Evolutionary conservation across 2,797 vertebrate species (phyloP).

Genomic region (Botia kubotai): DNA sequence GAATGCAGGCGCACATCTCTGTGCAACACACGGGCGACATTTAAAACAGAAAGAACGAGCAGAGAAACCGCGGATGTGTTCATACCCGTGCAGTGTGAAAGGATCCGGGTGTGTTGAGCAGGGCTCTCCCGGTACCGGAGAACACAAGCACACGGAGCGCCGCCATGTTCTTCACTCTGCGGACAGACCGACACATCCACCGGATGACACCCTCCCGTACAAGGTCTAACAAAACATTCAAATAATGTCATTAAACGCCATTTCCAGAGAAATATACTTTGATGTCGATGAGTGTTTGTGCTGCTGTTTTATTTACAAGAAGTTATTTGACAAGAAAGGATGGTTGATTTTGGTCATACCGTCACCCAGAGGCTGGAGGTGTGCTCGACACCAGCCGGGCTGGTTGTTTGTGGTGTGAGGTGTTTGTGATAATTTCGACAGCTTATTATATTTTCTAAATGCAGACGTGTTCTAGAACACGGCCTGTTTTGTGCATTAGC

Average conservation of each 20-base stretch:
- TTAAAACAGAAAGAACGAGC: background rate
- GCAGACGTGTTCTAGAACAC: too few species aligned
- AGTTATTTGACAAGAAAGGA: background rate
- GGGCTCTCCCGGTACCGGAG: conserved; percentile 72
- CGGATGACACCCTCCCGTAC: conserved; percentile 20
- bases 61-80: background rate
- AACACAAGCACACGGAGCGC: conserved; percentile 74
- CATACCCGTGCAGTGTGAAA: conserved; percentile 71
- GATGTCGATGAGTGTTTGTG: too few species aligned
- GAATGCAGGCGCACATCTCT: background rate
- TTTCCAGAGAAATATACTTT: background rate
- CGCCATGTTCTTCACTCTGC: conserved; percentile 74
- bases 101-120: conserved; percentile 68
- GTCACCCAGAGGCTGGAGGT: conserved; percentile 4
- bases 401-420: too few species aligned
- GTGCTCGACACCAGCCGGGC: background rate
- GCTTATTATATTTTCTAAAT: too few species aligned
- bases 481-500: too few species aligned
- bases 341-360: background rate
- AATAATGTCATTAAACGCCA: background rate
- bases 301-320: background rate
- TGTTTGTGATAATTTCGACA: too few species aligned
- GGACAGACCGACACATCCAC: conserved; percentile 38
- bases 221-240: background rate
- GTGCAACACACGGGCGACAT: background rate